Conservation (phyloP, 2,113 vertebrate genomes). For the Bathybates hornii region DNA sequence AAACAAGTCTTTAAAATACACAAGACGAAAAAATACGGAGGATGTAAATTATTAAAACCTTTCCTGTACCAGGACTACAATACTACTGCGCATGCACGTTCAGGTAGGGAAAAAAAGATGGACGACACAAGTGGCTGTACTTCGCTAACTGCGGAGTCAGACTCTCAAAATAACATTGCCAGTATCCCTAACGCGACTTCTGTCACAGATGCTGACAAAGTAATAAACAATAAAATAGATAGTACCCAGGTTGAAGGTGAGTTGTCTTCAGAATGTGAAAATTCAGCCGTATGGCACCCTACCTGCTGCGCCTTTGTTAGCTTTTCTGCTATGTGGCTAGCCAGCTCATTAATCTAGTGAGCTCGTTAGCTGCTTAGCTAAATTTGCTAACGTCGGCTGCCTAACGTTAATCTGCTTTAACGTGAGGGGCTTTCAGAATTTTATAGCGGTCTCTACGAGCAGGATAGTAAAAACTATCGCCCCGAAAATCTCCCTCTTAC, state of each 20-base stretch:
- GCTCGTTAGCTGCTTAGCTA: constrained; percentile 31
- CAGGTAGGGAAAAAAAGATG: constrained; percentile 54
- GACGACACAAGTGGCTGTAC: constrained; percentile 50
- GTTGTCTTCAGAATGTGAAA: constrained; percentile 57
- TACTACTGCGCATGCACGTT: neutral
- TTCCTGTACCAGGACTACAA: neutral
- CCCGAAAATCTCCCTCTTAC: neutral
- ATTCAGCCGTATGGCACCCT: constrained; percentile 12
- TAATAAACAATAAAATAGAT: constrained; percentile 75
- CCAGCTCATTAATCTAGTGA: neutral
- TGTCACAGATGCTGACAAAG: constrained; percentile 67
- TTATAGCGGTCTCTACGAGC: neutral
- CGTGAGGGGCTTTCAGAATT: neutral
- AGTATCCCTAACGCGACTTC: constrained; percentile 54
- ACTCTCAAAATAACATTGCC: constrained; percentile 43
- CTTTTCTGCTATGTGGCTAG: constrained; percentile 45
- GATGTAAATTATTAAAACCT: neutral
- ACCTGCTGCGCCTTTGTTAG: constrained; percentile 29
- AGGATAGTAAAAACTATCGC: neutral
- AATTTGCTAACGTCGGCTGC: neutral
- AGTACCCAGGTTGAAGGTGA: constrained; percentile 76
- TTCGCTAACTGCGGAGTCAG: constrained; percentile 61
- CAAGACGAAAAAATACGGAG: neutral
- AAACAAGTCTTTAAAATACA: neutral
- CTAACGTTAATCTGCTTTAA: neutral